Percentiles rank a stretch among this genome's conserved stretches.
phyloP scores from a whole-genome alignment of 2,888 invertebrate genomes.

The Agriopis marginaria region DNA sequence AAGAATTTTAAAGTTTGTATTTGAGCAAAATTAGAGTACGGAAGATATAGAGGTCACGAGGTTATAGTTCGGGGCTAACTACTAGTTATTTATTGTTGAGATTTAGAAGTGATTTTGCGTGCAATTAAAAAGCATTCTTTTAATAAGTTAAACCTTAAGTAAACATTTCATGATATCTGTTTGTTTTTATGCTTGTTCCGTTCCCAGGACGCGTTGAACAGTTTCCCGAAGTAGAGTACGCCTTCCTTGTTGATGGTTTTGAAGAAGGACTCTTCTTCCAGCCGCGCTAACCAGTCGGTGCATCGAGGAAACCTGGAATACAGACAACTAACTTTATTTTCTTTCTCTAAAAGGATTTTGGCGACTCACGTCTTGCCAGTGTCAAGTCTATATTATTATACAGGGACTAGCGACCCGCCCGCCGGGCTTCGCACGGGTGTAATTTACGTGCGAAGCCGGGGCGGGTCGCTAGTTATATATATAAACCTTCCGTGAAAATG shows the following conservation, averaged over 20 bases:
- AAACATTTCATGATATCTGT: slow-evolving; percentile 6
- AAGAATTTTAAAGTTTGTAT: too few species aligned
- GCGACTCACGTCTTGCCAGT: too few species aligned
- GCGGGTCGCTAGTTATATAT: too few species aligned
- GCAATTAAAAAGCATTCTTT: not conserved
- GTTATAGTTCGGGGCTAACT: too few species aligned
- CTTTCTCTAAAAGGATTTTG: too few species aligned
- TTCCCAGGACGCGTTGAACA: slow-evolving; percentile 50
- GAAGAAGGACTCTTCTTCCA: slow-evolving; percentile 54
- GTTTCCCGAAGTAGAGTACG: slow-evolving; percentile 47
- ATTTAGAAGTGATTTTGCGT: not conserved
- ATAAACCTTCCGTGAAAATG: too few species aligned
- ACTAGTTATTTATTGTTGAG: not conserved
- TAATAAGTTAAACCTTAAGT: not conserved
- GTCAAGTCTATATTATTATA: too few species aligned
- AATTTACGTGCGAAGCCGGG: too few species aligned
- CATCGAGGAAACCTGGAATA: slow-evolving; percentile 53
- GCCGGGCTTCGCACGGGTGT: too few species aligned
- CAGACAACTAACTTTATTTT: not conserved
- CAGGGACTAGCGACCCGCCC: too few species aligned
- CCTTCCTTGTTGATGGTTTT: slow-evolving; percentile 56
- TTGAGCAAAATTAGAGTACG: too few species aligned
- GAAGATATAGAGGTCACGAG: too few species aligned
- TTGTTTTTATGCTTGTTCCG: slow-evolving; percentile 45
- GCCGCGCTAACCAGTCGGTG: slow-evolving; percentile 52